Evolutionary conservation across 2,797 vertebrate genomes (phyloP).

Genomic region (Iguana delicatissima): DNA sequence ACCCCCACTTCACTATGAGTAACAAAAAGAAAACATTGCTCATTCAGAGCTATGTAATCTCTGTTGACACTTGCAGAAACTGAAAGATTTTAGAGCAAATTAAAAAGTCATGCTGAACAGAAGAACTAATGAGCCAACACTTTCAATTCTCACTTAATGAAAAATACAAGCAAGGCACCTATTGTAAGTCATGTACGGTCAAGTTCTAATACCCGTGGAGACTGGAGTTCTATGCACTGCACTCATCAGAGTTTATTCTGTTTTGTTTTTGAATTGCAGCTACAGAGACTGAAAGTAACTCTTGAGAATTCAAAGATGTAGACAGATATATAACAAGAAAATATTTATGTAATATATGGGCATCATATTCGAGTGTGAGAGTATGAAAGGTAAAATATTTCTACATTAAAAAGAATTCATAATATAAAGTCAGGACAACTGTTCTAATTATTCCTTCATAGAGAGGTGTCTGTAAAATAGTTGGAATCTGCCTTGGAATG

Average conservation of each 20-base stretch:
- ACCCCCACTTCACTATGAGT: background rate
- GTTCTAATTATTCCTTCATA: background rate
- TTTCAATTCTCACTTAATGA: background rate
- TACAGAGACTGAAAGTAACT: background rate
- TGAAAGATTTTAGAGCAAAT: background rate
- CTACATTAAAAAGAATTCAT: background rate
- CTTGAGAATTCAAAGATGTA: background rate
- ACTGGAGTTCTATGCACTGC: background rate
- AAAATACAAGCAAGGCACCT: background rate
- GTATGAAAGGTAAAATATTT: background rate
- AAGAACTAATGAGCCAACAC: background rate
- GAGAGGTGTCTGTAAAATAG: background rate
- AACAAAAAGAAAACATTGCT: background rate
- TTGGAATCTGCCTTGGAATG: background rate
- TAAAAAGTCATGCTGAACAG: slow-evolving; percentile 1
- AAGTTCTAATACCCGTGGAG: background rate
- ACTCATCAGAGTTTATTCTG: background rate
- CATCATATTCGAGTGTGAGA: background rate
- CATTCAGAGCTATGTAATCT: background rate
- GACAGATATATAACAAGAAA: background rate
- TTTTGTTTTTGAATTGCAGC: background rate
- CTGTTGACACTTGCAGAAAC: background rate
- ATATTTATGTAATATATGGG: background rate
- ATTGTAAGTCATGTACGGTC: background rate
- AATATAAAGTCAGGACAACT: background rate